Evolutionary conservation across 2,797 vertebrate species (phyloP).

Genomic region (Sebastes cheni): DNA sequence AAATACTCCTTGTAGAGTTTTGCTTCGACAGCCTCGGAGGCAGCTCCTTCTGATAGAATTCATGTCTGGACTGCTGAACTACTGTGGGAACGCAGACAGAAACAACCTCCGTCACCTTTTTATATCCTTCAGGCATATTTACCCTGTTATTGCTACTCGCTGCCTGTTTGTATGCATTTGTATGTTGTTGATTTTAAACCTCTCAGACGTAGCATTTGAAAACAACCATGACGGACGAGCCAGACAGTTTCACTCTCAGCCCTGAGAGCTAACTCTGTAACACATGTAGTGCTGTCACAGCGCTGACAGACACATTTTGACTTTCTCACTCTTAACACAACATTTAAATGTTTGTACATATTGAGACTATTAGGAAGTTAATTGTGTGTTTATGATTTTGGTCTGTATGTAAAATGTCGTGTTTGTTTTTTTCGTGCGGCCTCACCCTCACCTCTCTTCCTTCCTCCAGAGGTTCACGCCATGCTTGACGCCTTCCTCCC

Average conservation of each 20-base stretch:
- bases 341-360: slow-evolving; percentile 44
- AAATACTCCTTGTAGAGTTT: background rate
- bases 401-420: background rate
- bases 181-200: slow-evolving; percentile 38
- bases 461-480: slow-evolving; percentile 90
- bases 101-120: slow-evolving; percentile 14
- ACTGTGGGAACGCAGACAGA: slow-evolving; percentile 38
- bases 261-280: slow-evolving; percentile 10
- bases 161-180: slow-evolving; percentile 41
- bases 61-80: slow-evolving; percentile 12
- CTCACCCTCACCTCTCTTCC: slow-evolving; percentile 21
- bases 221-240: slow-evolving; percentile 44
- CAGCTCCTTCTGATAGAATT: slow-evolving; percentile 13
- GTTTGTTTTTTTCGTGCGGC: background rate
- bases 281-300: slow-evolving; percentile 28
- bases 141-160: slow-evolving; percentile 26
- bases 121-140: slow-evolving; percentile 29
- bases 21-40: background rate
- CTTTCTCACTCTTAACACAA: slow-evolving; percentile 13
- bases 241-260: slow-evolving; percentile 38
- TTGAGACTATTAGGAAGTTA: slow-evolving; percentile 30
- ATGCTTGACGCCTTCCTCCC: slow-evolving; percentile 94
- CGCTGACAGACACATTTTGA: slow-evolving; percentile 18
- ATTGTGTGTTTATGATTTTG: slow-evolving; percentile 27
- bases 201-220: slow-evolving; percentile 39